Conservation (phyloP, 2,888 invertebrate genomes). For the Helicoverpa assulta region DNA sequence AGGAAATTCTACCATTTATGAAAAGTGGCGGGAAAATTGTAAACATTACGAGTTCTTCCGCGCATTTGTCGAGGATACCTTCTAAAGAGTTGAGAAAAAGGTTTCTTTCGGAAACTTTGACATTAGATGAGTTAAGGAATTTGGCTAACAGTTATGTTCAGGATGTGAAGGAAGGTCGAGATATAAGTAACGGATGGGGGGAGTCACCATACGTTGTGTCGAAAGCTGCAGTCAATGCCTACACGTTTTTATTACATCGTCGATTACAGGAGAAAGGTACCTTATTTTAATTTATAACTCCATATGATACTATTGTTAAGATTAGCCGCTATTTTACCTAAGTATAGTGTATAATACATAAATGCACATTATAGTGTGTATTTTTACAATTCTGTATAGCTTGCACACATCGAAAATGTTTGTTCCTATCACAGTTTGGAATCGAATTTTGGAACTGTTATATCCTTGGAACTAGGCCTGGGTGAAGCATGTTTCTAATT, state of each 20-base stretch:
- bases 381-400: not conserved
- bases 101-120: constrained; percentile 86
- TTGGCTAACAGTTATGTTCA: constrained; percentile 92
- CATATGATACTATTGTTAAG: not conserved
- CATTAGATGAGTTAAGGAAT: constrained; percentile 87
- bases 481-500: too few species aligned
- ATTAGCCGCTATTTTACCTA: not conserved
- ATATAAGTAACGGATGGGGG: constrained; percentile 88
- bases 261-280: constrained; percentile 75
- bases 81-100: constrained; percentile 85
- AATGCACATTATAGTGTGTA: not conserved
- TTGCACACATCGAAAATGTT: not conserved
- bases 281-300: too few species aligned
- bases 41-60: constrained; percentile 93
- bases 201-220: constrained; percentile 92
- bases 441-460: too few species aligned
- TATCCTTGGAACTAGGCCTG: too few species aligned
- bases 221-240: constrained; percentile 93
- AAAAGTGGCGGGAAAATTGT: constrained; percentile 92
- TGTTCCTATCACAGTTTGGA: not conserved
- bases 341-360: not conserved
- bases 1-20: constrained; percentile 92
- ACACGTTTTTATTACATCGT: constrained; percentile 92
- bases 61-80: constrained; percentile 91
- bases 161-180: constrained; percentile 81